Base-by-base conservation (phyloP, 2,113 vertebrate species). In the Mionectes macconnelli region DNA sequence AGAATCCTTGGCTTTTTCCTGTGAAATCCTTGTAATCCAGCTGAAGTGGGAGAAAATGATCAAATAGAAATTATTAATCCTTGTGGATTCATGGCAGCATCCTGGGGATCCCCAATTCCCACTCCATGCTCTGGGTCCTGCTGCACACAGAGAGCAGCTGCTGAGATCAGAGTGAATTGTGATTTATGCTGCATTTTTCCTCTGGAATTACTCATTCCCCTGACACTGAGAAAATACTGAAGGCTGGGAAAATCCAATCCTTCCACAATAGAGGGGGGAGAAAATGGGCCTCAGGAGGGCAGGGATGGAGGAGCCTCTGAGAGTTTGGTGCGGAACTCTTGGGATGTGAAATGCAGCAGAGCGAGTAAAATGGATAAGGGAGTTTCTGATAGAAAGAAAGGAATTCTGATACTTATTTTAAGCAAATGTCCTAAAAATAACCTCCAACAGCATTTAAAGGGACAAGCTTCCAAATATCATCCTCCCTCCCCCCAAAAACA, bases 391-490 rank as follows among this genome's bases (percentile, higher is more conserved):
- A 15, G 40, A 86, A 92, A 69, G 12, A 44, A 45, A 72, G 14
- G 15, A 24, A 77, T 76, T 82, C 56, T 27, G 81, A n/a, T 87
- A 19, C 18, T 10, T 75, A 52, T 87, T 96, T 86, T 55, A 92
- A 94, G 91, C 57, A 30, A 73, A 20, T 3, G 76, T 91, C 94
- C 95, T 97, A 92, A 95, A 97, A 96, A 93, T 94, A 96, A 82
- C 88, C 90, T 91, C 75, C 56, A 53, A 88, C 42, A 68, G 66
- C 68, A 75, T 87, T 97, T 97, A 97, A 97, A 97, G 97, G 82
- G 74, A 67, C 91, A 94, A 74, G 49, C 64, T 64, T 44, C 55
- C 49, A 42, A 24, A 57, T 67, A 5, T 2, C 37, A 3, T 15
- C 14, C 5, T 55, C 5, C 8, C 35, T 47, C 1, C 6, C 3